These are phyloP conservation scores for Melanogrammus aeglefinus DNA, from an alignment of 2,797 vertebrate genomes.

Conservation along the genomic window DNA sequence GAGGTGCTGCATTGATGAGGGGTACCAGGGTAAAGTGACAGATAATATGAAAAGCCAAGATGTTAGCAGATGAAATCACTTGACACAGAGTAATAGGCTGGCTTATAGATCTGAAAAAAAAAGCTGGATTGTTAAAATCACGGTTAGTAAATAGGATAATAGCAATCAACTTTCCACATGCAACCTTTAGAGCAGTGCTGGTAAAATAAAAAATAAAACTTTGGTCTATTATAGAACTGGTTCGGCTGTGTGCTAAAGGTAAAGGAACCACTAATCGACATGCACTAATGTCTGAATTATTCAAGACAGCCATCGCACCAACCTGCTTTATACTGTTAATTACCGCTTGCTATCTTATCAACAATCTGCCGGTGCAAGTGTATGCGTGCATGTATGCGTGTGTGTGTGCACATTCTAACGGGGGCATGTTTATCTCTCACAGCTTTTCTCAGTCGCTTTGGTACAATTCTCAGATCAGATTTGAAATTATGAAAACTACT, in stretches of 20 bases:
- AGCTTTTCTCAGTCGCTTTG: too few species aligned
- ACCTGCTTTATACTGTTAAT: background rate
- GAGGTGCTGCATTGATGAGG: constrained; percentile 13
- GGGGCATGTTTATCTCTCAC: background rate
- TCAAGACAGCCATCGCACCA: background rate
- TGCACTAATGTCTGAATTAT: background rate
- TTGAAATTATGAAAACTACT: too few species aligned
- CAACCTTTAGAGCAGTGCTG: background rate
- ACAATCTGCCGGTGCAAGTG: background rate
- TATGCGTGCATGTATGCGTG: background rate
- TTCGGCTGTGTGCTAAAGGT: background rate
- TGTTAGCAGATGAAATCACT: background rate
- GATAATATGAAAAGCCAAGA: background rate
- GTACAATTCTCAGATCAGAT: too few species aligned
- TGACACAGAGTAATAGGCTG: background rate
- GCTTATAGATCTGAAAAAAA: background rate
- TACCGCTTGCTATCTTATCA: background rate
- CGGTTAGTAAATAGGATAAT: background rate
- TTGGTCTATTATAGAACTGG: background rate
- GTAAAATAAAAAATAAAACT: background rate
- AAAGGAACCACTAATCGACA: background rate
- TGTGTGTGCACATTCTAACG: background rate
- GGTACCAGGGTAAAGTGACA: constrained; percentile 62
- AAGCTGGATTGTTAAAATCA: background rate
- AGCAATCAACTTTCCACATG: background rate